phyloP scores from a whole-genome alignment of 2,888 invertebrate species.

The Drosophila yooni region DNA sequence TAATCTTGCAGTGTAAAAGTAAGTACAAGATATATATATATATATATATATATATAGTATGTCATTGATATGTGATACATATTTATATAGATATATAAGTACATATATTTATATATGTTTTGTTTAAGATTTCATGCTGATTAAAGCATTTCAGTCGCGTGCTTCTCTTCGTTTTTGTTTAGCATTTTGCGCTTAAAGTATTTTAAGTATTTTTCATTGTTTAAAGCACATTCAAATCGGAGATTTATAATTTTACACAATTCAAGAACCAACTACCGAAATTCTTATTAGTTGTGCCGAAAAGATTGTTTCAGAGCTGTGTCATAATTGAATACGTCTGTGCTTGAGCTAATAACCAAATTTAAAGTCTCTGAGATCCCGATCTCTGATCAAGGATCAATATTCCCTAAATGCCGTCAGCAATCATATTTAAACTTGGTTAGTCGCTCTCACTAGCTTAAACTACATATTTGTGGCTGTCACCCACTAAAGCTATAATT shows the following conservation, averaged over 20 bases:
- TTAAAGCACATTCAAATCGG: background rate
- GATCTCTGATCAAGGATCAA: background rate
- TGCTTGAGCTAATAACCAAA: background rate
- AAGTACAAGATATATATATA: conserved; percentile 28
- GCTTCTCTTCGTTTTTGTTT: background rate
- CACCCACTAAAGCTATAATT: background rate
- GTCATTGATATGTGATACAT: conserved; percentile 40
- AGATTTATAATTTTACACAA: background rate
- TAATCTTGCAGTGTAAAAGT: conserved; percentile 29
- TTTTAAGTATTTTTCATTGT: background rate
- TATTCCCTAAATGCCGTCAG: background rate
- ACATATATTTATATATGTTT: conserved; percentile 16
- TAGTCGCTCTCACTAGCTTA: background rate
- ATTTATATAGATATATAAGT: conserved; percentile 3
- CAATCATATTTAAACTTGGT: background rate
- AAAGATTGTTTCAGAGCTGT: background rate
- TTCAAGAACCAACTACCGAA: background rate
- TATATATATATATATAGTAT: conserved; percentile 21
- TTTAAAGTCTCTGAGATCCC: background rate
- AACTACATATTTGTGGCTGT: background rate
- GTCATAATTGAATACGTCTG: background rate
- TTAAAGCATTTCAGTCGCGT: conserved; percentile 31
- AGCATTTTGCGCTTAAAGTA: background rate
- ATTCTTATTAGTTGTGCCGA: too few species aligned
- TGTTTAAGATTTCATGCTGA: conserved; percentile 39